Conservation (phyloP, 2,797 vertebrate species). For the Cichlasoma orientale region DNA sequence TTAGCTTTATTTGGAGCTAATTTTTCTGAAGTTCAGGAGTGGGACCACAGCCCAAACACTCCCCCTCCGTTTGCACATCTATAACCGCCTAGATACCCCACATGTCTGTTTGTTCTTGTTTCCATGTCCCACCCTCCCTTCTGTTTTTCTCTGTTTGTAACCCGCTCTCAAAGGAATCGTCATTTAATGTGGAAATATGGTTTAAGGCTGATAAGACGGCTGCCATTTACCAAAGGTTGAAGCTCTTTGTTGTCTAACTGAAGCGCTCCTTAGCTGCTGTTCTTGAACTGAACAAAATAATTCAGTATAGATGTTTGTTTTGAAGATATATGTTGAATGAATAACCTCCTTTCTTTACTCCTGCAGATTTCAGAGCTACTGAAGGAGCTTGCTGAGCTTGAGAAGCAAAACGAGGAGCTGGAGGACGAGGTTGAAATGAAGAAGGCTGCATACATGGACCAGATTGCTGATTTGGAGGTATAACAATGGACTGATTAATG, state of each 20-base stretch:
- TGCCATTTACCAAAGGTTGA: neutral
- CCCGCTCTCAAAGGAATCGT: neutral
- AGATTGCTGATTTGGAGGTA: constrained; percentile 80
- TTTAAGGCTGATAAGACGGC: neutral
- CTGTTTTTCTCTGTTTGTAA: neutral
- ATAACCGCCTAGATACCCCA: accelerated
- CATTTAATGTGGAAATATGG: neutral
- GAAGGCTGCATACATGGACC: constrained; percentile 58
- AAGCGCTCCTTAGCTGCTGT: neutral
- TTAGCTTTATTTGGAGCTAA: neutral
- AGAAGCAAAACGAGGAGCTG: constrained; percentile 67
- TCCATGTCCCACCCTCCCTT: neutral
- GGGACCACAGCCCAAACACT: neutral
- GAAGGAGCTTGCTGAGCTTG: constrained; percentile 71
- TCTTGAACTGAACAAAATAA: neutral
- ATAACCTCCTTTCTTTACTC: constrained; percentile 3
- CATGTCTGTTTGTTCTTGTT: neutral
- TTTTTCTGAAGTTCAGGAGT: neutral
- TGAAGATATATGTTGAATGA: neutral
- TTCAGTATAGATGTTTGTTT: neutral
- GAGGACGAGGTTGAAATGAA: constrained; percentile 73
- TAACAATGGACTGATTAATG: constrained; percentile 36
- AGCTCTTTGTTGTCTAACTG: neutral
- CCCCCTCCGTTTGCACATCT: neutral
- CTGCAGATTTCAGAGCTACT: constrained; percentile 71